These are phyloP conservation scores for Sesia bembeciformis DNA, from an alignment of 2,888 invertebrate species.

Conservation along the genomic window DNA sequence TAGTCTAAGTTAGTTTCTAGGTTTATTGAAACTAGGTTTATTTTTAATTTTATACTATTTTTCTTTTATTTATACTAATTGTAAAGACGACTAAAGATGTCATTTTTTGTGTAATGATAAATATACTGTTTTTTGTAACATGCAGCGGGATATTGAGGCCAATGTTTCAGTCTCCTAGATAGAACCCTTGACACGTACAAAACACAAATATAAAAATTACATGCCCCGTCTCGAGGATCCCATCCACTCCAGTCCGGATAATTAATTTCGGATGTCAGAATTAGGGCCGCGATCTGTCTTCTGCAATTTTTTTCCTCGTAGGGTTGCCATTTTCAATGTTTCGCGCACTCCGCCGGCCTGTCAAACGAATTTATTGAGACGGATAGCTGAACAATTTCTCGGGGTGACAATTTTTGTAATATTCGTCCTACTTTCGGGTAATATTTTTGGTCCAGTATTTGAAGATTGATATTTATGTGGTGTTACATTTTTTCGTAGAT, in stretches of 20 bases:
- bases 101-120: too few relatives aligned
- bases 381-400: conserved; percentile 17
- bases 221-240: neutral
- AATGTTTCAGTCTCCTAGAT: too few relatives aligned
- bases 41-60: too few relatives aligned
- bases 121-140: too few relatives aligned
- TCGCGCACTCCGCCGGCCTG: conserved; percentile 17
- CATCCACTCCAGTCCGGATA: conserved; percentile 1
- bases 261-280: conserved; percentile 3
- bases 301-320: conserved; percentile 16
- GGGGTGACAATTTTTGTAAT: conserved; percentile 16
- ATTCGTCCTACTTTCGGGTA: neutral
- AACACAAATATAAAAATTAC: too few relatives aligned
- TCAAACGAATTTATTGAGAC: conserved; percentile 49
- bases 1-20: too few relatives aligned
- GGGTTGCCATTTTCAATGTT: conserved; percentile 29
- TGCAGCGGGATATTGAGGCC: too few relatives aligned
- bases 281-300: conserved; percentile 10
- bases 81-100: too few relatives aligned
- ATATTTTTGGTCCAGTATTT: neutral
- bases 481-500: neutral
- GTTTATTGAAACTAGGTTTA: too few relatives aligned
- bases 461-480: neutral
- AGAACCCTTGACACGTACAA: too few relatives aligned
- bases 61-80: too few relatives aligned